Evolutionary conservation across 2,888 invertebrate genomes (phyloP), one percentile per base, ranked within the genome.

Genomic region (Tetropium fuscum): DNA sequence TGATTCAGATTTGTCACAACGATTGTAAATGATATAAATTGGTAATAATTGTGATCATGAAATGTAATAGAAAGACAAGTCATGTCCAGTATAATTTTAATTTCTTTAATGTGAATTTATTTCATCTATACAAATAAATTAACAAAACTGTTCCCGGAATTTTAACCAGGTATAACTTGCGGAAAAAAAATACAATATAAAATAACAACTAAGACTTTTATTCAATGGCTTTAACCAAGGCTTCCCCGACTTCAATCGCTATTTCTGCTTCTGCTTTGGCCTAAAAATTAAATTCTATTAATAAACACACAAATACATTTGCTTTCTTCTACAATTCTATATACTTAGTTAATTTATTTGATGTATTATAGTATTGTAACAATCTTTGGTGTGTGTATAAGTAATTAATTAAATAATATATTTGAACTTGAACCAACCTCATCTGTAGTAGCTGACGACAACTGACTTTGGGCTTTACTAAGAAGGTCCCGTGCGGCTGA

Each of bases 191-290:
- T n/a, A n/a, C 56, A 41, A 54, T 64, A 63, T 18, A 44, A 48
- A 56, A 53, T 25, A 22, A 41, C 15, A 67, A 57, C 66, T 36
- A 20, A 18, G 10, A 51, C 51, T 51, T 25, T 85, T 87, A 88
- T 81, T 85, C 84, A 59, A 88, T 86, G 64, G 97, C 97, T 83
- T 93, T 94, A 53, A 95, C 90, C 71, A 98, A 86, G 70, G 96
- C 96, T 83, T 98, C 97, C 48, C 93, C 95, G 51, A 97, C 96
- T 84, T 98, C 98, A 5, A 98, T 84, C 27, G 95, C 94, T 76
- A 98, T 95, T 63, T 90, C 89, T 48, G 97, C 98, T 84, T 96
- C 95, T 10, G 97, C 97, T 80, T 86, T 87, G 40, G 87, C 89
- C 90, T 90, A 16, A 41, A 34, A 47, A 38, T 6, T 27, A 27